These are phyloP conservation scores for mouse (Mus musculus) DNA, from an alignment of 2,113 vertebrate species.

Conservation along the genomic window GRCm39 chr16:94652001-94652500, in stretches of 20 bases:
- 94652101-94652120: not conserved
- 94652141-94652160: not conserved
- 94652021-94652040: rapidly evolving
- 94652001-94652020: not conserved
- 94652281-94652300: no score
- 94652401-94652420: not conserved
- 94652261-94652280: not conserved
- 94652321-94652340: not conserved
- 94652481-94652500: no score
- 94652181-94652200: not conserved
- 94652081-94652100: not conserved
- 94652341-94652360: not conserved
- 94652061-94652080: not conserved
- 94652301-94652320: no score
- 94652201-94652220: rapidly evolving
- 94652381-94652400: not conserved
- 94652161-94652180: rapidly evolving
- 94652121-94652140: rapidly evolving
- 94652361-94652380: not conserved
- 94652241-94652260: not conserved
- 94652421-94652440: not conserved
- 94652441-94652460: not conserved
- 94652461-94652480: rapidly evolving
- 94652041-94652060: no score
- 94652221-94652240: no score